Conservation (phyloP, 2,888 invertebrate species). For the Lamellibrachia columna region DNA sequence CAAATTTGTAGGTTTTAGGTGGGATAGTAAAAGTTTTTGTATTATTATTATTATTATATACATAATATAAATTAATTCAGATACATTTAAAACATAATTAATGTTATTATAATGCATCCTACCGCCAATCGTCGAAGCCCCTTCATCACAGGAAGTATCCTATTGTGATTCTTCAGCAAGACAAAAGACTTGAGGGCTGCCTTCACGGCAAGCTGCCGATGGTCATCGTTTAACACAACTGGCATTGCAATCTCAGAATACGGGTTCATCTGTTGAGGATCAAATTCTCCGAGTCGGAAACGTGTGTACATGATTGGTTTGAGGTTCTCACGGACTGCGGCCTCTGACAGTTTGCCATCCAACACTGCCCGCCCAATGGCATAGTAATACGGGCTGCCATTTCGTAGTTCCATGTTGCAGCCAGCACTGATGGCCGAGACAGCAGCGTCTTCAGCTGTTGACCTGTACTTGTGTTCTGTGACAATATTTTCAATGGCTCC, state of each 20-base stretch:
- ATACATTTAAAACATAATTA: not conserved
- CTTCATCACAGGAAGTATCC: conserved; percentile 40
- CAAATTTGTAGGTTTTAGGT: too few species aligned
- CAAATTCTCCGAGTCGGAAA: conserved; percentile 39
- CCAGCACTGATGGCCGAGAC: conserved; percentile 18
- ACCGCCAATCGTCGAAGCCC: conserved; percentile 40
- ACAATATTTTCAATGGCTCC: conserved; percentile 44
- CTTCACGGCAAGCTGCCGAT: conserved; percentile 41
- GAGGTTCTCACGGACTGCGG: conserved; percentile 24
- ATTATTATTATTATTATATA: not conserved
- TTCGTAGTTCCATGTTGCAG: conserved; percentile 22
- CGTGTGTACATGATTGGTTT: conserved; percentile 39
- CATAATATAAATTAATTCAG: not conserved
- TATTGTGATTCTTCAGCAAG: conserved; percentile 49
- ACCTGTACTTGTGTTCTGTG: conserved; percentile 35
- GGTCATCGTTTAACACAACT: conserved; percentile 35
- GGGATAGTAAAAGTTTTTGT: too few species aligned
- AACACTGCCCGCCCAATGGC: not conserved
- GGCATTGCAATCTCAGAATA: conserved; percentile 41
- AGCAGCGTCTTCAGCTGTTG: conserved; percentile 22
- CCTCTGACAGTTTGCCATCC: not conserved
- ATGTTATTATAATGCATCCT: conserved; percentile 24
- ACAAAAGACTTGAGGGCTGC: conserved; percentile 52
- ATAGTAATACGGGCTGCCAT: conserved; percentile 19
- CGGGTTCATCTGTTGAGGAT: conserved; percentile 46